Percentiles rank a stretch among this genome's conserved stretches.
Evolutionary conservation across 2,113 vertebrate genomes (phyloP).

Genomic region (Chaetura pelagica): DNA sequence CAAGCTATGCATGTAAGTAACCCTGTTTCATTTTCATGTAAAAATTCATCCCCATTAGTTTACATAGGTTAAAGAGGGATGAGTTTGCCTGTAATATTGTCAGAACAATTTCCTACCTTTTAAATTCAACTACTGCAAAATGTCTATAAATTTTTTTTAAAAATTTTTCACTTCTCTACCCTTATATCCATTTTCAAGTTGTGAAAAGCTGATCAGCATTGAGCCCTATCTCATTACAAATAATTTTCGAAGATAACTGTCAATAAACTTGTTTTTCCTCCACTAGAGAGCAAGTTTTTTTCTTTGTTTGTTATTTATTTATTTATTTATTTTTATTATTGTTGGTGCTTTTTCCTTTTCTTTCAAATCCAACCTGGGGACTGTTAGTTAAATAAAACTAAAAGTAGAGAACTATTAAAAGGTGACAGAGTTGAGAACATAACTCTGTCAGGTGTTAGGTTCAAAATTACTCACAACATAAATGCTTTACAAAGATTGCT

Average conservation of each 20-base stretch:
- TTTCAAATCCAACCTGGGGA: slow-evolving; percentile 13
- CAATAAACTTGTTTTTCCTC: neutral
- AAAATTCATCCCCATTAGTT: neutral
- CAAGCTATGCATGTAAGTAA: neutral
- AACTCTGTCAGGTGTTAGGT: slow-evolving; percentile 53
- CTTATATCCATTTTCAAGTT: neutral
- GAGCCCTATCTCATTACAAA: neutral
- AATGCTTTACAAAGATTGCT: slow-evolving; percentile 50
- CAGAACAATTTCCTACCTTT: neutral
- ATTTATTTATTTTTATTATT: neutral
- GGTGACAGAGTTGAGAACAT: slow-evolving; percentile 65
- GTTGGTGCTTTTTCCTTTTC: neutral
- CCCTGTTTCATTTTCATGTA: neutral
- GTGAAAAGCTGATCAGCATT: neutral
- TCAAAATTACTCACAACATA: slow-evolving; percentile 43
- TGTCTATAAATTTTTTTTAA: neutral
- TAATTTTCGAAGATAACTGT: neutral
- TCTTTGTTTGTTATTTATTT: fast-evolving
- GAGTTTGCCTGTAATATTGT: neutral
- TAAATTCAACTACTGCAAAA: neutral
- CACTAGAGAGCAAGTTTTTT: neutral
- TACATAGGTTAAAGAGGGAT: neutral
- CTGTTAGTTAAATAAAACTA: slow-evolving; percentile 58
- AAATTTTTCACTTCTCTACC: neutral
- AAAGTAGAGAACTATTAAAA: slow-evolving; percentile 65